Percentiles rank a stretch among this genome's conserved stretches.
phyloP scores from a whole-genome alignment of 2,888 invertebrate species.

The Nephrotoma flavescens region DNA sequence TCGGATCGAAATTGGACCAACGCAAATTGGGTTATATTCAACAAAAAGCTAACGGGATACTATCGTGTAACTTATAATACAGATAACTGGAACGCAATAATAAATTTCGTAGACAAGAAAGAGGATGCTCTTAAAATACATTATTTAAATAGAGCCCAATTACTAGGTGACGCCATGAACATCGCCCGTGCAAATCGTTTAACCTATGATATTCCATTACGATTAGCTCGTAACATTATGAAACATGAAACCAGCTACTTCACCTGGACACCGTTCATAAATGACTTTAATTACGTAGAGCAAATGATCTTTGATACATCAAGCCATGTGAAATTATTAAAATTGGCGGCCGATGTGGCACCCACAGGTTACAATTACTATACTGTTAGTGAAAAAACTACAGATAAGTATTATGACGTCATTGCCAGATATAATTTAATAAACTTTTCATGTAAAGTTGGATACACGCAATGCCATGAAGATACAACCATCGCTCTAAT shows the following conservation, averaged over 20 bases:
- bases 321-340: neutral
- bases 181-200: neutral
- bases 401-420: neutral
- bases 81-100: conserved; percentile 38
- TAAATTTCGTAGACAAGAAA: conserved; percentile 33
- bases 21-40: conserved; percentile 33
- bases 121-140: conserved; percentile 38
- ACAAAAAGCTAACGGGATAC: conserved; percentile 33
- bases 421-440: neutral
- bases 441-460: neutral
- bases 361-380: neutral
- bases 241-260: neutral
- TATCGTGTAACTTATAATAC: conserved; percentile 51
- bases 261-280: neutral
- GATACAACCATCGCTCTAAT: neutral
- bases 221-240: conserved; percentile 25
- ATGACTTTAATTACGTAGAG: neutral
- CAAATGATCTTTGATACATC: neutral
- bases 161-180: conserved; percentile 65
- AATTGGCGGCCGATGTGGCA: neutral
- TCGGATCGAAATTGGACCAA: neutral
- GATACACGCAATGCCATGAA: neutral
- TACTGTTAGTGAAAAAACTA: neutral
- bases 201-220: conserved; percentile 36
- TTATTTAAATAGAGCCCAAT: conserved; percentile 60